Evolutionary conservation across 2,797 vertebrate species (phyloP).

Genomic region (Spheniscus humboldti): DNA sequence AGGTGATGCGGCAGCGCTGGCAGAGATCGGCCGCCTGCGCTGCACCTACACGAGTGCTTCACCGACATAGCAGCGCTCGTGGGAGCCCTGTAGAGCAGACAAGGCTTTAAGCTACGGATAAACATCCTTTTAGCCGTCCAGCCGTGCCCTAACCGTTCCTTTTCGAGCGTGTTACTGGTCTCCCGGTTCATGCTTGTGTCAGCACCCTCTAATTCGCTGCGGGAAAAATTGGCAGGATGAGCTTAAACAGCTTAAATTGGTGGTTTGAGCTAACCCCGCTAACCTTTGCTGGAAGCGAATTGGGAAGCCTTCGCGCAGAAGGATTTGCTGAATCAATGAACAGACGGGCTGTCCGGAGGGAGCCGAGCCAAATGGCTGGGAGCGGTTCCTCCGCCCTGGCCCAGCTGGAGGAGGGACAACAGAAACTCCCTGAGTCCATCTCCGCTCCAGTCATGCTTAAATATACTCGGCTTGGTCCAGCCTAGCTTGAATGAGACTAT

Average conservation of each 20-base stretch:
- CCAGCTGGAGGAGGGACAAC: neutral
- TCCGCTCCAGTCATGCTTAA: neutral
- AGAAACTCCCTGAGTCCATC: accelerated
- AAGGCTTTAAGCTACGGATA: neutral
- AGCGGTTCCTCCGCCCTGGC: neutral
- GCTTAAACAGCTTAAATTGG: neutral
- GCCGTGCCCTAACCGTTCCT: neutral
- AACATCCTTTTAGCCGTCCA: neutral
- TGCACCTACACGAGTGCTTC: neutral
- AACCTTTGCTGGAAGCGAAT: neutral
- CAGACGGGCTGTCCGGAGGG: neutral
- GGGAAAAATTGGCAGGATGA: slow-evolving; percentile 15
- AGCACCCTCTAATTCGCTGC: neutral
- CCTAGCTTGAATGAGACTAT: neutral
- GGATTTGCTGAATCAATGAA: neutral
- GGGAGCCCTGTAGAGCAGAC: neutral
- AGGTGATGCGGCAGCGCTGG: neutral
- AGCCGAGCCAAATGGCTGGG: neutral
- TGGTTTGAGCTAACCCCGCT: neutral
- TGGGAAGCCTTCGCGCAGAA: neutral
- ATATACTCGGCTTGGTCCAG: accelerated
- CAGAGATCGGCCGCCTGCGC: neutral
- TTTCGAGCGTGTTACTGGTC: neutral
- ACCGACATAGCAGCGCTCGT: neutral
- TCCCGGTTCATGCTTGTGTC: neutral